These are phyloP conservation scores for Nipponia nippon DNA, from an alignment of 2,113 vertebrate genomes.

Conservation along the genomic window DNA sequence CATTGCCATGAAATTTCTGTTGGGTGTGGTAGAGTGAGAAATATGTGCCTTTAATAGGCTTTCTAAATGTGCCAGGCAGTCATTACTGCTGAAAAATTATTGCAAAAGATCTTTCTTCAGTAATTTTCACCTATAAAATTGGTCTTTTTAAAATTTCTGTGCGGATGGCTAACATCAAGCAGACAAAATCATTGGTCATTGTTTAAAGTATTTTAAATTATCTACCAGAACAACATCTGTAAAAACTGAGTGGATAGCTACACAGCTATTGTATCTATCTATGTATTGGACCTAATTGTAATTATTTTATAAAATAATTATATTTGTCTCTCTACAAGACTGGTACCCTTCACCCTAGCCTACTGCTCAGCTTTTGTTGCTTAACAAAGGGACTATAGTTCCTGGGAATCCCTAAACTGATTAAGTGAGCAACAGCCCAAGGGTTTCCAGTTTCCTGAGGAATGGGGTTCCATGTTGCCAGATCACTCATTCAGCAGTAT, in stretches of 20 bases:
- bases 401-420: neutral
- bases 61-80: neutral
- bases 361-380: neutral
- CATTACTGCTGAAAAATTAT: neutral
- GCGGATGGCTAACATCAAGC: neutral
- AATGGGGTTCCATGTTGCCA: neutral
- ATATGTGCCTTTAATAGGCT: neutral
- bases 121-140: slow-evolving; percentile 20
- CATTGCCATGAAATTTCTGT: neutral
- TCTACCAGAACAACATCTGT: neutral
- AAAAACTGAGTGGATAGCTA: neutral
- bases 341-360: neutral
- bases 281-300: neutral
- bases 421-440: neutral
- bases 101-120: slow-evolving; percentile 11
- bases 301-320: neutral
- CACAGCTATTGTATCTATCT: neutral
- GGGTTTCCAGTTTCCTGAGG: neutral
- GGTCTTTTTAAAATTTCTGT: neutral
- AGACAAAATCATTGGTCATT: neutral
- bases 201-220: neutral
- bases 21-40: slow-evolving; percentile 4
- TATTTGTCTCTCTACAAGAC: neutral
- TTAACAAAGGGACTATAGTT: neutral
- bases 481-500: neutral